Percentiles rank a stretch among this genome's conserved stretches.
Conservation (phyloP, 2,797 vertebrate genomes). For the Todus mexicanus region DNA sequence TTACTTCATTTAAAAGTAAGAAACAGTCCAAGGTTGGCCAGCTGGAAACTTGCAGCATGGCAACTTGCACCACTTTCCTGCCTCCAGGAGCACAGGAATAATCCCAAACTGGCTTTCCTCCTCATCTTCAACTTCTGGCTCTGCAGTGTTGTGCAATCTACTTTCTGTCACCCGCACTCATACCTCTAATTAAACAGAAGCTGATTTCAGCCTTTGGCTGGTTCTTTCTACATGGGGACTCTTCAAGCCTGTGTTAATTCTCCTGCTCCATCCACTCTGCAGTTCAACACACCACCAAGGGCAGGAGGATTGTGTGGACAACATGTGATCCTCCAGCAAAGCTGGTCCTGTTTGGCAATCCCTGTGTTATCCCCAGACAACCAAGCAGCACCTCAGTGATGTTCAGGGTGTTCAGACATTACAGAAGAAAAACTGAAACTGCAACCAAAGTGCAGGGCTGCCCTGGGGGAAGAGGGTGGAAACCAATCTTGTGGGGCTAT, state of each 20-base stretch:
- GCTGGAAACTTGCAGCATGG: background rate
- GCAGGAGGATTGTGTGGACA: background rate
- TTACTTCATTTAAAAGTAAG: background rate
- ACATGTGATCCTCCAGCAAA: background rate
- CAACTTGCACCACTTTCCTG: background rate
- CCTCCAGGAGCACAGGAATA: background rate
- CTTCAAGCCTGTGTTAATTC: background rate
- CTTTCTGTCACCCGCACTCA: background rate
- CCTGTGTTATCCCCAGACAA: background rate
- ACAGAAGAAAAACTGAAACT: background rate
- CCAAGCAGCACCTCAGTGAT: rapidly evolving
- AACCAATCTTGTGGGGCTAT: background rate
- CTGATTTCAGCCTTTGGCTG: background rate
- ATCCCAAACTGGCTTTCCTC: background rate
- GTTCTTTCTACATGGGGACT: background rate
- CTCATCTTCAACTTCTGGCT: background rate
- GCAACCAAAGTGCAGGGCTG: background rate
- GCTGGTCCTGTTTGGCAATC: background rate
- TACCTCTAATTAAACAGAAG: background rate
- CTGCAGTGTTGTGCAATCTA: background rate
- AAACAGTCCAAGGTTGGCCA: background rate
- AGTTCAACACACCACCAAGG: background rate
- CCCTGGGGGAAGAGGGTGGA: background rate
- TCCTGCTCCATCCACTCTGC: background rate
- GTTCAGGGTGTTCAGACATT: background rate